Base-by-base conservation (phyloP, 2,113 vertebrate species). In the Xenopus laevis region DNA sequence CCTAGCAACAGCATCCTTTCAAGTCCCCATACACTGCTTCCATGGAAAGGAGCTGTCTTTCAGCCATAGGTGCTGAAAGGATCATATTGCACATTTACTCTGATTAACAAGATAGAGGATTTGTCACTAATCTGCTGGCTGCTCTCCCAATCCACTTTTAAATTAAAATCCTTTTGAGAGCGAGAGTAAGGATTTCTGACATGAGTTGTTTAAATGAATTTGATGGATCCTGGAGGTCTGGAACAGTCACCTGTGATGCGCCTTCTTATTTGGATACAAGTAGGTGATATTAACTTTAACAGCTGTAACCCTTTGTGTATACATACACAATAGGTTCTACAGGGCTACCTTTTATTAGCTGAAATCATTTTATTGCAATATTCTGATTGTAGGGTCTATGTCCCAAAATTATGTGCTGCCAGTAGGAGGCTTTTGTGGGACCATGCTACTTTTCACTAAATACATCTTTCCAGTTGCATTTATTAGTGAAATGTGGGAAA, bases 1-100 rank as follows among this genome's bases (percentile, higher is more conserved):
- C 83, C 52, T 88, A 72, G 89, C 87, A 90, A 91, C 92, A 0
- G 0, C 72, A 10, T 67, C 65, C 78, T 77, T 78, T 18, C 74
- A 45, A 81, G 82, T 73, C 27, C 82, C 77, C 67, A 80, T 86
- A 85, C 62, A 87, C 83, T 17, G 13, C 17, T 81, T 80, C 80
- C 77, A 69, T 4, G 65, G 44, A 69, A 23, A 60, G 20, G 58
- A 60, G 20, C 58, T 60, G 9, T 60, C 58, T 18, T 21, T 18
- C 21, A 60, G 10, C 10, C 20, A 60, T 21, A 21, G 58, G 58
- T 21, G 15, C 18, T 30, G 20, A 27, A 50, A 27, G 23, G 71
- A 72, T 72, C 50, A 45, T 23, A 13, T 65, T 60, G n/a, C 40
- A 50, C 68, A 12, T n/a, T 66, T 20, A 13, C 71, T 73, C 76